Evolutionary conservation across 2,113 vertebrate genomes (phyloP).

Genomic region (Plotosus lineatus): DNA sequence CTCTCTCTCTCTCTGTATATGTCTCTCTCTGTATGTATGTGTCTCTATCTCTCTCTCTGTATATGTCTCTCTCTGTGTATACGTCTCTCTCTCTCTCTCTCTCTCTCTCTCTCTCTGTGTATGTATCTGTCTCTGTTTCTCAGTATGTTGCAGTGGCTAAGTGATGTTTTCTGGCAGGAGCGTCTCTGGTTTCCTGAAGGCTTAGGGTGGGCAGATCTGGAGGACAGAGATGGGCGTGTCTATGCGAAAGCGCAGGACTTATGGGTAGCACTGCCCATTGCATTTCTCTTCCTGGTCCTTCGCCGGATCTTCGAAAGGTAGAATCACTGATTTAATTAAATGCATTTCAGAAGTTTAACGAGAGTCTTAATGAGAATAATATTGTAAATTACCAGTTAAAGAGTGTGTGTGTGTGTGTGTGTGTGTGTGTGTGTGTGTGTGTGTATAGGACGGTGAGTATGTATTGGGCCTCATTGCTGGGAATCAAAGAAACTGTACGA

Average conservation of each 20-base stretch:
- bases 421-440: constrained; percentile 1
- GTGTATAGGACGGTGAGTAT: constrained; percentile 76
- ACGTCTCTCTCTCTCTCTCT: neutral
- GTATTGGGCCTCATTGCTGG: constrained; percentile 80
- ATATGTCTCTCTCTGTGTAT: neutral
- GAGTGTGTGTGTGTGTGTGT: neutral
- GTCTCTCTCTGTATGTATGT: neutral
- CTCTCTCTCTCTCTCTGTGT: constrained; percentile 7
- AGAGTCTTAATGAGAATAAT: neutral
- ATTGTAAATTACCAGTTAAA: neutral
- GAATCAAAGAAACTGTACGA: constrained; percentile 84
- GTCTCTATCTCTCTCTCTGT: constrained; percentile 8
- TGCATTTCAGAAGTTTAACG: neutral
- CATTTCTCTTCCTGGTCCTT: constrained; percentile 83
- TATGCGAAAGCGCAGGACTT: constrained; percentile 86
- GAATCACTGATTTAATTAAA: constrained; percentile 43
- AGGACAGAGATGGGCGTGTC: constrained; percentile 83
- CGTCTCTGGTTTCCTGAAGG: constrained; percentile 88
- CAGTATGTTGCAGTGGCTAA: constrained; percentile 87
- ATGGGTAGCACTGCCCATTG: constrained; percentile 84
- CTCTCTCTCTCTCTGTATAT: too few relatives aligned
- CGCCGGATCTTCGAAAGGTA: constrained; percentile 91
- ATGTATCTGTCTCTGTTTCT: neutral
- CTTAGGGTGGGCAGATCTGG: constrained; percentile 89
- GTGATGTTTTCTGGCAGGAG: constrained; percentile 92